phyloP scores from a whole-genome alignment of 2,113 vertebrate species.

The Phyllostomus discolor region DNA sequence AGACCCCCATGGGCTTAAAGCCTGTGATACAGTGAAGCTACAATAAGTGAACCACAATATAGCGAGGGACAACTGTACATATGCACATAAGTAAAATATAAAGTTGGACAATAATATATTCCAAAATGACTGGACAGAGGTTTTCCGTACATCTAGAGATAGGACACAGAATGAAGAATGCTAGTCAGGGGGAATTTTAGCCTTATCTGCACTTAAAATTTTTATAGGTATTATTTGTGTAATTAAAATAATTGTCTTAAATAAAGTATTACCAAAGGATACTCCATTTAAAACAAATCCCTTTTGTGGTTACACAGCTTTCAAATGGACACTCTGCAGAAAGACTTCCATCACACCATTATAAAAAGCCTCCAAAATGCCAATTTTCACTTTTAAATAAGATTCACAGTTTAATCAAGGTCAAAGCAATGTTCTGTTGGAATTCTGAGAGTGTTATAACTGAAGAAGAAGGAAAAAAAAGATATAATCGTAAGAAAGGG shows the following conservation, averaged over 20 bases:
- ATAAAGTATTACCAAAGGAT: neutral
- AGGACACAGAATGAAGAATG: neutral
- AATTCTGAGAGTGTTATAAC: slow-evolving; percentile 43
- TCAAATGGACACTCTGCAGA: slow-evolving; percentile 34
- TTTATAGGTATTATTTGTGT: neutral
- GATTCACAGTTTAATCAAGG: slow-evolving; percentile 72
- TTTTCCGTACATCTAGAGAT: neutral
- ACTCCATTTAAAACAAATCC: slow-evolving; percentile 9
- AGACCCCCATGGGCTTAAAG: too few species aligned
- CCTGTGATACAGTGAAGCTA: too few species aligned
- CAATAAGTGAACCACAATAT: too few species aligned
- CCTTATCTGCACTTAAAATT: neutral
- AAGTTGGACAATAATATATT: neutral
- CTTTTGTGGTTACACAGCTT: neutral
- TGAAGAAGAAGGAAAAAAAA: neutral
- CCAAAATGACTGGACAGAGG: neutral
- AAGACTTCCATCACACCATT: slow-evolving; percentile 48
- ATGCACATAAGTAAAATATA: neutral
- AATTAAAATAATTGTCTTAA: slow-evolving; percentile 40
- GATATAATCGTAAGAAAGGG: slow-evolving; percentile 7
- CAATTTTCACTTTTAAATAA: slow-evolving; percentile 67
- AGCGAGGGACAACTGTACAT: too few species aligned
- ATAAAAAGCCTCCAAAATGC: slow-evolving; percentile 65
- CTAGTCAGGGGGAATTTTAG: neutral
- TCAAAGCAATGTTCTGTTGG: slow-evolving; percentile 50